Base-by-base conservation (phyloP, 2,113 vertebrate genomes). In the Chloropsis cyanopogon region DNA sequence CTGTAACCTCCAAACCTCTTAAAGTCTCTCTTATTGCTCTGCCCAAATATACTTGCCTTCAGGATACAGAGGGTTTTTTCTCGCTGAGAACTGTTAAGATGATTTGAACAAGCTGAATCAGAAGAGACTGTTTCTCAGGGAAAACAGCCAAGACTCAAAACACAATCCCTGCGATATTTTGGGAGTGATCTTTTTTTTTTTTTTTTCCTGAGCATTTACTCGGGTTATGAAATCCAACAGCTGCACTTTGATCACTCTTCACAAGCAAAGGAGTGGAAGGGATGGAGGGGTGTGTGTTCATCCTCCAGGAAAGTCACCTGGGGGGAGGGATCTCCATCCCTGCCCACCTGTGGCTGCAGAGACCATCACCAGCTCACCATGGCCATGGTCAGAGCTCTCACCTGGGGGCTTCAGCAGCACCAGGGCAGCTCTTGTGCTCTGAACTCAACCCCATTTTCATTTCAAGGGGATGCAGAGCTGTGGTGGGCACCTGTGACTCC, bases 1-100 rank as follows among this genome's bases (percentile, higher is more conserved):
- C 92, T 93, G 94, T 96, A 96, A 96, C 95, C 95, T 96, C 94
- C 84, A 95, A 97, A 94, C 95, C 93, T 95, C 95, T 96, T 92
- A 69, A 94, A 95, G 87, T 81, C 77, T 82, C 69, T 91, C 93
- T 96, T 92, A 94, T 70, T 96, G 92, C 95, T 96, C 93, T 94
- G 88, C 95, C 96, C 95, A 97, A 95, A 95, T 96, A 95, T 31
- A 94, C 87, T 96, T 95, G 96, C 96, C 96, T 97, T 93, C 88
- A 95, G 96, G 97, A 97, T 44, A 96, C 63, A 88, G 86, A 56
- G 24, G 56, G 41, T 3, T 76, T 93, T 66, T 61, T 56, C 68
- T 83, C 33, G 14, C 86, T 70, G 31, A 75, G 91, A 88, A 76
- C 82, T 39, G 70, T 70, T 92, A 71, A 76, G 86, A 85, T 96